Evolutionary conservation across 2,888 invertebrate species (phyloP).

Genomic region (Microctonus aethiopoides): DNA sequence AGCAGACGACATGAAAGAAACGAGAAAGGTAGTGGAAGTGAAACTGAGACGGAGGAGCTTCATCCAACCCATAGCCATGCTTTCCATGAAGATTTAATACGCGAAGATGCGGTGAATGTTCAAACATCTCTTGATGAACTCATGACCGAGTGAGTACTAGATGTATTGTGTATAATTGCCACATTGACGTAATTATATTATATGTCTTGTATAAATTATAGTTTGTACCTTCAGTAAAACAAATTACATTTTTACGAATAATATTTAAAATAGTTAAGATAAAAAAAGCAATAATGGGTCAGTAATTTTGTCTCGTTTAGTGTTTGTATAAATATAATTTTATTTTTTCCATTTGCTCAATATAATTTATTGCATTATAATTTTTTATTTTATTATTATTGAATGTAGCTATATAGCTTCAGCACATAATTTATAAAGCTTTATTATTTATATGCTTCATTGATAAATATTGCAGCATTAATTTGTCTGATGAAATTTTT

Average conservation of each 20-base stretch:
- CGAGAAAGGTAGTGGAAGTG: conserved; percentile 74
- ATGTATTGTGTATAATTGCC: conserved; percentile 35
- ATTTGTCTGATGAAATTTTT: conserved; percentile 18
- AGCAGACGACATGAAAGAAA: conserved; percentile 67
- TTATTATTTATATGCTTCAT: conserved; percentile 68
- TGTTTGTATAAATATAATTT: background rate
- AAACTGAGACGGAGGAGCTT: conserved; percentile 81
- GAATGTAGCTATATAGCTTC: conserved; percentile 10
- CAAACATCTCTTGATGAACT: conserved; percentile 66
- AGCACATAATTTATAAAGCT: conserved; percentile 4
- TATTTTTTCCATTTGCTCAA: background rate
- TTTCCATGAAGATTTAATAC: conserved; percentile 60
- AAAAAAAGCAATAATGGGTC: background rate
- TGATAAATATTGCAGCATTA: conserved; percentile 53
- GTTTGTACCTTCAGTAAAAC: background rate
- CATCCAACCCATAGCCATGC: conserved; percentile 62
- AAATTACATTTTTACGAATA: background rate
- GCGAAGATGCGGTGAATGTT: conserved; percentile 62
- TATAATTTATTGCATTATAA: background rate
- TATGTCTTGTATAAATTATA: background rate
- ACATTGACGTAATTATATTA: conserved; percentile 4
- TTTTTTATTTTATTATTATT: conserved; percentile 3
- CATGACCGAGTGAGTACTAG: conserved; percentile 67
- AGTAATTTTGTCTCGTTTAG: background rate
- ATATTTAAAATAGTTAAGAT: background rate